Base-by-base conservation (phyloP, 2,888 invertebrate species). In the Apodemia duryi region DNA sequence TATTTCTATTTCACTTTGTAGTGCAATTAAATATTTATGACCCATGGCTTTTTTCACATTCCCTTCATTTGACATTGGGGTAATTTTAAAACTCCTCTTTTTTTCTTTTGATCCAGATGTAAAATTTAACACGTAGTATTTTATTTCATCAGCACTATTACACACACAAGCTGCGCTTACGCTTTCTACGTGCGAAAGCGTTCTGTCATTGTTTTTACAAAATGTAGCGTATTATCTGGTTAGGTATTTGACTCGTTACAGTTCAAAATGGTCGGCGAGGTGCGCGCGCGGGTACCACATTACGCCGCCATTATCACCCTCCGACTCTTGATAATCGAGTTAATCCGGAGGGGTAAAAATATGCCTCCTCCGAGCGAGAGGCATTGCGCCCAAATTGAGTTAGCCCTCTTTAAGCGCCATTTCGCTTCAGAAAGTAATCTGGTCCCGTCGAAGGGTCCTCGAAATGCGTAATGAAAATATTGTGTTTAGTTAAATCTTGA, bases 271-370 rank as follows among this genome's bases (percentile, higher is more conserved):
- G 60, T 65, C 62, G 63, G 67, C 65, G 70, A 63, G 71, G 61
- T 61, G 61, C 60, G 64, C 60, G 64, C 63, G 28, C 10, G 51
- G 65, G 73, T 69, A 72, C 69, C 74, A 71, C 70, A 77, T 81
- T 78, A 81, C 71, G 65, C 74, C 66, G 73, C 76, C 77, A 78
- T 83, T 79, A 79, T 74, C 72, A 68, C 73, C 73, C 77, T 70
- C 69, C 70, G 71, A 77, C 79, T 77, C 77, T 76, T 76, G 74
- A 79, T 84, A 84, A 84, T 83, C 77, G 76, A 80, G 79, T 83
- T 82, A 81, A 76, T 75, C 74, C 75, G 67, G 68, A 70, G 71
- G 72, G 64, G 74, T 21, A 75, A 74, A 75, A 76, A 78, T 75
- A 78, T 75, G 75, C 70, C 72, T 65, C 67, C 72, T 63, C 61